These are phyloP conservation scores for Enteromius trimaculatus DNA, from an alignment of 2,797 vertebrate species.

Conservation along the genomic window DNA sequence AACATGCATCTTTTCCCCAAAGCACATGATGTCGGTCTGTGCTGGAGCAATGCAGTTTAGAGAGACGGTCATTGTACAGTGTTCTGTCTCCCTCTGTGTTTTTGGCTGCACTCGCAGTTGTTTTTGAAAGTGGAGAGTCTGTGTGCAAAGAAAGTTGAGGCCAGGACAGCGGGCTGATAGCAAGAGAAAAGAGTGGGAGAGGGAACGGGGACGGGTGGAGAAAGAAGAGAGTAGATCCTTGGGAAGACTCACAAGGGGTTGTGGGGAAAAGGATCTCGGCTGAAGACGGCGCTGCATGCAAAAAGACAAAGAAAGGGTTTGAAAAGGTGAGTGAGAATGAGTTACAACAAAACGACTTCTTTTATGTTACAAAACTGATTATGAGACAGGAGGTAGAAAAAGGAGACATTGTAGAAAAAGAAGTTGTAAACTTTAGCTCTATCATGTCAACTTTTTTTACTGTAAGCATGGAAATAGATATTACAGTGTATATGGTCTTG, in stretches of 20 bases:
- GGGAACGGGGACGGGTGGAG: neutral
- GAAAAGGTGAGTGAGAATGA: slow-evolving; percentile 14
- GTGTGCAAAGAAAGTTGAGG: slow-evolving; percentile 68
- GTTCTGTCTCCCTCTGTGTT: slow-evolving; percentile 59
- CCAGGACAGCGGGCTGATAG: slow-evolving; percentile 59
- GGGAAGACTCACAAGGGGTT: slow-evolving; percentile 36
- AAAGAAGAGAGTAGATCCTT: slow-evolving; percentile 32
- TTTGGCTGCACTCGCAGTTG: slow-evolving; percentile 68
- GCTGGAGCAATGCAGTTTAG: slow-evolving; percentile 59
- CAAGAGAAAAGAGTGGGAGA: slow-evolving; percentile 51
- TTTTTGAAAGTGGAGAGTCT: slow-evolving; percentile 70
- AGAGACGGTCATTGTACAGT: slow-evolving; percentile 62
- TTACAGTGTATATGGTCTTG: neutral
- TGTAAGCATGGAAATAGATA: neutral
- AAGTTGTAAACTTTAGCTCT: neutral
- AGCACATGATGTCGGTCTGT: slow-evolving; percentile 72
- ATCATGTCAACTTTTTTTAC: too few relatives aligned
- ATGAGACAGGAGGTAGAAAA: slow-evolving; percentile 9
- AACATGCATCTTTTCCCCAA: slow-evolving; percentile 65
- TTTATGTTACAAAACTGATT: neutral
- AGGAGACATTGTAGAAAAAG: neutral
- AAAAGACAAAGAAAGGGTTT: slow-evolving; percentile 46
- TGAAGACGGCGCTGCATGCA: slow-evolving; percentile 35
- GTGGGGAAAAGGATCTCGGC: slow-evolving; percentile 32
- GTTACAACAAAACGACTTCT: slow-evolving; percentile 33